Conservation (phyloP, 2,888 invertebrate genomes). For the Lasioglossum lativentre region DNA sequence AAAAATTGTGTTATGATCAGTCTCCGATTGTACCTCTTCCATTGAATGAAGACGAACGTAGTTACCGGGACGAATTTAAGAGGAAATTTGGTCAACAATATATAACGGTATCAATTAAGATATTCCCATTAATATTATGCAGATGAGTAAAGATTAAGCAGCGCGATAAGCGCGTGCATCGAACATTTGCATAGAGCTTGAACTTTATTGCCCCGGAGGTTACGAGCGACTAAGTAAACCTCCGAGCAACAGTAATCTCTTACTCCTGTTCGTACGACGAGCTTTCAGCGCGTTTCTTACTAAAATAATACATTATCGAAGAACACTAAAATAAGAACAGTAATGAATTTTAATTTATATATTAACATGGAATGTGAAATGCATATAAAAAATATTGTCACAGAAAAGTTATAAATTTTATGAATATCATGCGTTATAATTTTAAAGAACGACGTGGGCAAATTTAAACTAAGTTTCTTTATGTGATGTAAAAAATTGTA, state of each 20-base stretch:
- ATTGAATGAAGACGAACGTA: background rate
- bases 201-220: slow-evolving; percentile 21
- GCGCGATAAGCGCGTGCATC: slow-evolving; percentile 15
- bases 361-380: too few species aligned
- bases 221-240: background rate
- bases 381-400: too few species aligned
- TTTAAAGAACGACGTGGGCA: too few species aligned
- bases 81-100: background rate
- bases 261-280: slow-evolving; percentile 29
- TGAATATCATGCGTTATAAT: too few species aligned
- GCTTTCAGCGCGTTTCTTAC: background rate
- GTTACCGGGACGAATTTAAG: background rate
- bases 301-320: too few species aligned
- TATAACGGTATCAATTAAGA: slow-evolving; percentile 55
- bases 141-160: background rate
- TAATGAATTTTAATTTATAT: too few species aligned
- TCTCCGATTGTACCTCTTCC: background rate
- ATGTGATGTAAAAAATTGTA: too few species aligned
- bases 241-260: slow-evolving; percentile 36
- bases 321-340: too few species aligned
- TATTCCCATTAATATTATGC: slow-evolving; percentile 38
- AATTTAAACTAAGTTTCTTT: too few species aligned
- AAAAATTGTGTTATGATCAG: background rate
- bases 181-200: slow-evolving; percentile 18
- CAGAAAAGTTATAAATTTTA: too few species aligned